A percentile compares a stretch with the other conserved stretches of the same genome.
Evolutionary conservation across 2,113 vertebrate species (phyloP).

Genomic region (Dicerorhinus sumatrensis): DNA sequence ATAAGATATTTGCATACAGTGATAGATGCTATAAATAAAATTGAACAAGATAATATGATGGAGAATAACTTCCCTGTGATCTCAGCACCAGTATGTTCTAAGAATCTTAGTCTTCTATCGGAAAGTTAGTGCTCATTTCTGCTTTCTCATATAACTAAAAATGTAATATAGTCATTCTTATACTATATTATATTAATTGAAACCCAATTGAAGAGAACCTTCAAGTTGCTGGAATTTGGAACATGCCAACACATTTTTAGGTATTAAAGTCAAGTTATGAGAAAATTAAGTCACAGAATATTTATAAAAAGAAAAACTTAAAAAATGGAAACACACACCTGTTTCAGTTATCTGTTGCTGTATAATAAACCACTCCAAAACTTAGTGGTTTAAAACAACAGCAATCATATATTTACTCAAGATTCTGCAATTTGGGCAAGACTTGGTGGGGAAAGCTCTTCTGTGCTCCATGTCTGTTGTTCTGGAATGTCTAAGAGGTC

Average conservation of each 20-base stretch:
- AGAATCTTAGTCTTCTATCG: not conserved
- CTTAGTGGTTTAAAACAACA: not conserved
- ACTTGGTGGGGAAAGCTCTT: not conserved
- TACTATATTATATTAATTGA: not conserved
- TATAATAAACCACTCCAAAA: not conserved
- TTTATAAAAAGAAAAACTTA: not conserved
- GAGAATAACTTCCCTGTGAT: not conserved
- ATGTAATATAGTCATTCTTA: not conserved
- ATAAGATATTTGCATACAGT: not conserved
- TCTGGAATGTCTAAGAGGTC: not conserved
- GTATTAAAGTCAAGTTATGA: not conserved
- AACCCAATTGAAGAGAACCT: not conserved
- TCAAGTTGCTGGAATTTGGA: not conserved
- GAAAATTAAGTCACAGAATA: conserved; percentile 29
- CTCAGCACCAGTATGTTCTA: not conserved
- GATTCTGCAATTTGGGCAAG: not conserved
- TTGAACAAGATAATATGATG: not conserved
- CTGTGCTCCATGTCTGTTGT: not conserved
- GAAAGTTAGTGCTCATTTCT: not conserved
- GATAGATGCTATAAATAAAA: not conserved
- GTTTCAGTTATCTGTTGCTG: not conserved
- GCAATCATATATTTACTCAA: not conserved
- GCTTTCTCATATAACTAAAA: not conserved
- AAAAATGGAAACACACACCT: not conserved
- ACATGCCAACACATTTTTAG: not conserved